A percentile compares a stretch with the other conserved stretches of the same genome.
Conservation (phyloP, 2,113 vertebrate genomes). For the Aegotheles bennettii region DNA sequence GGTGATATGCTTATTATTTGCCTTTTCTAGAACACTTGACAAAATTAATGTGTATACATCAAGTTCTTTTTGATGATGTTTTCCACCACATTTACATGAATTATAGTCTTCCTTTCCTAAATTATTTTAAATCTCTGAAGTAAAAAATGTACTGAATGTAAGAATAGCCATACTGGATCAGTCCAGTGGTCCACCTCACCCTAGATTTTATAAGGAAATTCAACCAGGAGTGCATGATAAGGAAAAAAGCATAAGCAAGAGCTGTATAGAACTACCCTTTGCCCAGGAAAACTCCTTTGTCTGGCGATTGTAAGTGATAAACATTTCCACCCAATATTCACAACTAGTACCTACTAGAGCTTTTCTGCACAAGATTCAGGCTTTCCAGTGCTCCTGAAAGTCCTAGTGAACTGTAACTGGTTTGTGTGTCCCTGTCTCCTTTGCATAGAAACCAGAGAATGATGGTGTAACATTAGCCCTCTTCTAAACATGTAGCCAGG, state of each 20-base stretch:
- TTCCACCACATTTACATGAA: background rate
- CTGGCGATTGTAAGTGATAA: background rate
- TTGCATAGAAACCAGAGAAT: background rate
- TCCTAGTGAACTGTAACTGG: fast-evolving
- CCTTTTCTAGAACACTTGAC: background rate
- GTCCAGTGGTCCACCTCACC: background rate
- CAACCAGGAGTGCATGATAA: fast-evolving
- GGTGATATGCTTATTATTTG: background rate
- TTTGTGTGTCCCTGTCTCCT: background rate
- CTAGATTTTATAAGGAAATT: background rate
- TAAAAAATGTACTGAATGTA: background rate
- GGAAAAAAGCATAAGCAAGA: background rate
- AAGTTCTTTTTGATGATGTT: background rate
- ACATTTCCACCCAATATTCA: background rate
- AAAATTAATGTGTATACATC: background rate
- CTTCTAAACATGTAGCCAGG: background rate
- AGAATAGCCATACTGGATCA: background rate
- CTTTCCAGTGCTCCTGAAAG: background rate
- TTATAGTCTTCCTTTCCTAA: background rate
- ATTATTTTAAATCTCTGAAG: background rate
- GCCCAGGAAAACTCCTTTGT: background rate
- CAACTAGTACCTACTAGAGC: background rate
- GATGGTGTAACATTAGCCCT: background rate
- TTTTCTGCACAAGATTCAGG: background rate
- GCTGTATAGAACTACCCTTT: background rate